These are phyloP conservation scores for Struthio camelus DNA, from an alignment of 2,113 vertebrate species.

Conservation along the genomic window DNA sequence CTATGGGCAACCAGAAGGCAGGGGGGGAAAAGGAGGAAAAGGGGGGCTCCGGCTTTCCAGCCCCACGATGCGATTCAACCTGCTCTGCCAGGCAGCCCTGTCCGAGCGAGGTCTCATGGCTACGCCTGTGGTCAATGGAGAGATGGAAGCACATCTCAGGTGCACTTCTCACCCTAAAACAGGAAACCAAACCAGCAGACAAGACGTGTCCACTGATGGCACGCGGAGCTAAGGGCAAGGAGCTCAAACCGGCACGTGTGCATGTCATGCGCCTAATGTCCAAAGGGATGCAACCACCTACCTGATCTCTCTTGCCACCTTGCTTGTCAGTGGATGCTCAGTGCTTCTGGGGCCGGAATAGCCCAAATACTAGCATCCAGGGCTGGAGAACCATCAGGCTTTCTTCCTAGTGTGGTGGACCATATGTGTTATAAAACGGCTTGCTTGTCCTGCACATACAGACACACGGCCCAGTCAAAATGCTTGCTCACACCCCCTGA, in stretches of 20 bases:
- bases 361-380: fast-evolving
- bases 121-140: too few species aligned
- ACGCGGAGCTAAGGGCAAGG: neutral
- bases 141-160: too few species aligned
- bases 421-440: fast-evolving
- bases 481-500: fast-evolving
- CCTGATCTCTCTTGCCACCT: fast-evolving
- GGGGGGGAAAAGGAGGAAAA: neutral
- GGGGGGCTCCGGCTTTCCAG: too few species aligned
- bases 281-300: fast-evolving
- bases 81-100: too few species aligned
- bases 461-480: fast-evolving
- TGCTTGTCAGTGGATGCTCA: neutral
- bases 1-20: neutral
- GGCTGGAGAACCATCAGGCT: neutral
- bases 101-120: neutral
- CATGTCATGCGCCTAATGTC: neutral
- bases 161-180: too few species aligned
- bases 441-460: neutral
- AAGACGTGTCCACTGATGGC: fast-evolving
- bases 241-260: fast-evolving
- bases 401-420: too few species aligned
- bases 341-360: neutral
- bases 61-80: too few species aligned
- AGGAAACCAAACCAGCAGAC: too few species aligned